These are phyloP conservation scores for Halictus quadricinctus DNA, from an alignment of 2,888 invertebrate species.

Conservation along the genomic window DNA sequence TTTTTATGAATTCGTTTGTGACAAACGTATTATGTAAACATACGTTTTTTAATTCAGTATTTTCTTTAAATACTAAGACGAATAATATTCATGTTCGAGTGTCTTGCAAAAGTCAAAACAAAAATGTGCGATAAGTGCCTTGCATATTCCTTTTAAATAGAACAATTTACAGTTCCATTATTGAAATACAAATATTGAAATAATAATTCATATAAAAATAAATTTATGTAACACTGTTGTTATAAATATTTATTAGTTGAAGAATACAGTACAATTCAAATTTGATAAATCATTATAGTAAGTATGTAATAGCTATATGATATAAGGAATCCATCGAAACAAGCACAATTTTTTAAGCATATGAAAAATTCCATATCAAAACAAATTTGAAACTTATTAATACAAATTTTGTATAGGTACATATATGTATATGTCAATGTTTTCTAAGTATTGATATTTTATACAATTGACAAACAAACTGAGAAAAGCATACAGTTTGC, in stretches of 20 bases:
- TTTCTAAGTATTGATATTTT: conserved; percentile 42
- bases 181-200: conserved; percentile 47
- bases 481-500: conserved; percentile 33
- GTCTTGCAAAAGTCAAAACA: conserved; percentile 28
- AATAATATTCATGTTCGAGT: conserved; percentile 25
- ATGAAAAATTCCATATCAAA: conserved; percentile 53
- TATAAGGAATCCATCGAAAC: conserved; percentile 6
- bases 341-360: conserved; percentile 37
- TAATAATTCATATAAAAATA: conserved; percentile 42
- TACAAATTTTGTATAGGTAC: conserved; percentile 31
- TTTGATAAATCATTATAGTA: conserved; percentile 25
- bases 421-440: conserved; percentile 27
- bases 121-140: conserved; percentile 67
- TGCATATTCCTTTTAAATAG: conserved; percentile 60
- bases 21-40: conserved; percentile 40
- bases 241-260: conserved; percentile 36
- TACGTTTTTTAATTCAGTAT: conserved; percentile 45
- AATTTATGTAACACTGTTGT: conserved; percentile 55
- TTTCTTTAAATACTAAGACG: conserved; percentile 30
- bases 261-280: conserved; percentile 60
- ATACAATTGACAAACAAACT: conserved; percentile 29
- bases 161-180: conserved; percentile 45
- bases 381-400: conserved; percentile 28
- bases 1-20: conserved; percentile 38
- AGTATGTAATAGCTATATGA: conserved; percentile 3